Conservation (phyloP, 2,797 vertebrate species). For the Coendou prehensilis region DNA sequence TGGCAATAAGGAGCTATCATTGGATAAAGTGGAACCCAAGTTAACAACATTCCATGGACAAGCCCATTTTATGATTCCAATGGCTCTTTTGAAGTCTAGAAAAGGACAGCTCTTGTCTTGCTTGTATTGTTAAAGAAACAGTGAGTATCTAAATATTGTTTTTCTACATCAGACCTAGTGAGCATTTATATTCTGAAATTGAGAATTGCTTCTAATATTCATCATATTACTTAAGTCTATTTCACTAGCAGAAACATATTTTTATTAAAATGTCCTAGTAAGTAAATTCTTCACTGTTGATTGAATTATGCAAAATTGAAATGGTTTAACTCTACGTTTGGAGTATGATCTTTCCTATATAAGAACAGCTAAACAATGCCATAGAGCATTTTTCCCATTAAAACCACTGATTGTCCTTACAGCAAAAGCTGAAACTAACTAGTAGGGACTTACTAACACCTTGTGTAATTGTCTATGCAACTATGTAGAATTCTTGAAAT, state of each 20-base stretch:
- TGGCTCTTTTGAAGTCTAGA: conserved; percentile 56
- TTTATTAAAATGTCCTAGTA: not conserved
- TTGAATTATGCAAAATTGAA: not conserved
- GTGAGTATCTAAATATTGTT: not conserved
- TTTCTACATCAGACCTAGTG: not conserved
- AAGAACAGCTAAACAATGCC: not conserved
- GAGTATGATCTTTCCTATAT: not conserved
- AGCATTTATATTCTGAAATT: not conserved
- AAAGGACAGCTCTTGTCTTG: conserved; percentile 15
- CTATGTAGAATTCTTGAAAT: not conserved
- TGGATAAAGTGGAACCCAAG: conserved; percentile 89
- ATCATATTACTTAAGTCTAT: not conserved
- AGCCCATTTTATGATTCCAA: conserved; percentile 79
- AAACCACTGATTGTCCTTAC: not conserved
- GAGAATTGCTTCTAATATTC: not conserved
- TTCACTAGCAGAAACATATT: not conserved
- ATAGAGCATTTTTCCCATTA: not conserved
- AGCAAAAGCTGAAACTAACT: not conserved
- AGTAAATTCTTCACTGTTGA: not conserved
- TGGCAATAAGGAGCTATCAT: conserved; percentile 86
- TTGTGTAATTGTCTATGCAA: not conserved
- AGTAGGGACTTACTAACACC: not conserved
- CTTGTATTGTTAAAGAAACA: not conserved
- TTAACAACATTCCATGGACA: conserved; percentile 84
- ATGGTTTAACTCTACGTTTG: not conserved